Evolutionary conservation across 1,140 invertebrate species (phyloP).

Genomic region (Drosophila neocordata): DNA sequence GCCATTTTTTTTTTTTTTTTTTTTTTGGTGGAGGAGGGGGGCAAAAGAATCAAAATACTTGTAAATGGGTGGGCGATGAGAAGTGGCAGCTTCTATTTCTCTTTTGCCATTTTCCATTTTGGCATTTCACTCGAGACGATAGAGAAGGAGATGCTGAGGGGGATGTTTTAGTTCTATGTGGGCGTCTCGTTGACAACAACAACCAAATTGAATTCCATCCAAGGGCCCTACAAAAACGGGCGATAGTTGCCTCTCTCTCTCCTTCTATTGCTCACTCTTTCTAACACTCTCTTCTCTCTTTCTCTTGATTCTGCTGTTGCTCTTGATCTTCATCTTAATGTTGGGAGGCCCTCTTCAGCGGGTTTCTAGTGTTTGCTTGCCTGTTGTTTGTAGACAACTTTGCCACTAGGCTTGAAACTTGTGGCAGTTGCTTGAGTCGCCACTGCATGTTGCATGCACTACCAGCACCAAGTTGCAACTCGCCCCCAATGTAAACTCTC

Average conservation of each 20-base stretch:
- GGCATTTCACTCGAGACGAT: background rate
- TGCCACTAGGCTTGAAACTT: constrained; percentile 53
- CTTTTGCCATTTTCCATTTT: constrained; percentile 9
- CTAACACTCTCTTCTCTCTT: background rate
- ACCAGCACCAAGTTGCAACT: background rate
- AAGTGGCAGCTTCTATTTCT: constrained; percentile 14
- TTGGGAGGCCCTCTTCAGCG: constrained; percentile 40
- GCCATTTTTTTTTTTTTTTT: too few species aligned
- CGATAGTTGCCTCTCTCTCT: constrained; percentile 28
- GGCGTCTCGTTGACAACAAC: constrained; percentile 54
- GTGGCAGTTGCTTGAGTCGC: constrained; percentile 16
- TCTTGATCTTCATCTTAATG: constrained; percentile 49
- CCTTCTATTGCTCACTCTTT: constrained; percentile 3
- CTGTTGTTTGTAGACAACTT: constrained; percentile 76
- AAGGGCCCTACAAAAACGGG: constrained; percentile 32
- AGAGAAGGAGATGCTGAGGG: background rate
- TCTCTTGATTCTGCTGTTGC: background rate
- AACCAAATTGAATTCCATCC: constrained; percentile 55
- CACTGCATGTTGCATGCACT: background rate
- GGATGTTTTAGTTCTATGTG: constrained; percentile 21
- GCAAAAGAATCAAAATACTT: constrained; percentile 8
- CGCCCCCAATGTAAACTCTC: constrained; percentile 13
- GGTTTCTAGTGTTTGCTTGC: constrained; percentile 68
- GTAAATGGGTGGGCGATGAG: constrained; percentile 4
- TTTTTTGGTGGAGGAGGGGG: too few species aligned